A percentile compares a stretch with the other conserved stretches of the same genome.
phyloP scores from a whole-genome alignment of 2,113 vertebrate genomes.

The Daphoenositta chrysoptera region DNA sequence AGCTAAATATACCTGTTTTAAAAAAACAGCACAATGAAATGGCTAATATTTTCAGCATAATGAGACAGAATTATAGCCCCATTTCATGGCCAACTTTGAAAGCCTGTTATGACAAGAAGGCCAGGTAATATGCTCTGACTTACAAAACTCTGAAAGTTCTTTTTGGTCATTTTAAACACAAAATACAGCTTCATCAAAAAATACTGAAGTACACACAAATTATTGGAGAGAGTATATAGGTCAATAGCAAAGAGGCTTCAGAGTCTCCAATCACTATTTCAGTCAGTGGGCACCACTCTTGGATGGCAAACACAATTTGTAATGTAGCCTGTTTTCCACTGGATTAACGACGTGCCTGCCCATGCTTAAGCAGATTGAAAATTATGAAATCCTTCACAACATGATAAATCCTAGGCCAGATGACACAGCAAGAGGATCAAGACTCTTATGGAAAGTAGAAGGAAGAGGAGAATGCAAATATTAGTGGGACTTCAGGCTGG shows the following conservation, averaged over 20 bases:
- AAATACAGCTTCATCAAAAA: not conserved
- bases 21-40: not conserved
- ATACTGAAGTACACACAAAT: not conserved
- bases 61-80: not conserved
- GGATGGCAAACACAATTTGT: not conserved
- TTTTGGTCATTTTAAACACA: not conserved
- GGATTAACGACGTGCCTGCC: conserved; percentile 1
- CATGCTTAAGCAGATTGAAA: conserved; percentile 50
- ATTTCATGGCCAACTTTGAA: not conserved
- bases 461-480: conserved; percentile 7
- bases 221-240: not conserved
- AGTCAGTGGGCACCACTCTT: not conserved
- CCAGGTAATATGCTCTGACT: not conserved
- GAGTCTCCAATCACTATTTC: not conserved
- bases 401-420: conserved; percentile 41
- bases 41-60: not conserved
- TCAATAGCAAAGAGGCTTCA: not conserved
- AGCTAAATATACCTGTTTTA: not conserved
- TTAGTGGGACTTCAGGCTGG: not conserved
- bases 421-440: conserved; percentile 25
- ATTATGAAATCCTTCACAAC: conserved; percentile 50
- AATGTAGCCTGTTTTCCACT: conserved; percentile 17
- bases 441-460: not conserved
- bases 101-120: not conserved
- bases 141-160: not conserved